Evolutionary conservation across 1,140 invertebrate species (phyloP), one percentile per base, ranked within the genome.

Genomic region (Aphaenogaster rudis): DNA sequence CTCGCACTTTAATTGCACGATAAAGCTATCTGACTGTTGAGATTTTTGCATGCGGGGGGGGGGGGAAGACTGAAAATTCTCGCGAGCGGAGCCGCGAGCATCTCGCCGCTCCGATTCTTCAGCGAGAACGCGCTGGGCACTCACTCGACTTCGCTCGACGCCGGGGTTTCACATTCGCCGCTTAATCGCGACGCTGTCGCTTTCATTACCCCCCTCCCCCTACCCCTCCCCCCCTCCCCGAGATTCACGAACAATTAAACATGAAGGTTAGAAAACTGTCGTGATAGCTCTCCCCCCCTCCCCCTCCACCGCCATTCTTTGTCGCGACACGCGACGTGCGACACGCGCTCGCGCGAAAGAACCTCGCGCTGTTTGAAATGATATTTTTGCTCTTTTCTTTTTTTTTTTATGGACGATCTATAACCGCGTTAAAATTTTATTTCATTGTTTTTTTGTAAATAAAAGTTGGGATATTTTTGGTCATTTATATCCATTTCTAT

Each of bases 251-350:
- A 45, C 69, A 42, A 84, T 84, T 84, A 84, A 84, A 84, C 36
- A 84, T 84, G 80, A 28, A 84, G 80, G 80, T 84, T 84, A 84
- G 57, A 74, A 59, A 36, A 84, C 13, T 74, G 28, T 72, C 36
- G 39, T n/a, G 67, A 57, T 5, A 36, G 45, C 54, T 71, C 42
- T 61, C 17, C 21, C n/a, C 66, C 15, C 9, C n/a, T 5, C 17
- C 9, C n/a, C 9, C n/a, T 21, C n/a, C 0, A 0, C 15, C 39
- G n/a, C 4, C 11, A 28, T 45, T 45, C 42, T 45, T 45, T 8
- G 5, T 8, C 3, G 59, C 57, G 21, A n/a, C n/a, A n/a, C n/a
- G n/a, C n/a, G n/a, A n/a, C n/a, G n/a, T n/a, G n/a, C n/a, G n/a
- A n/a, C n/a, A n/a, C n/a, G n/a, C n/a, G n/a, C n/a, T n/a, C n/a